phyloP scores from a whole-genome alignment of 2,888 invertebrate genomes.

The Napeogenes inachia region DNA sequence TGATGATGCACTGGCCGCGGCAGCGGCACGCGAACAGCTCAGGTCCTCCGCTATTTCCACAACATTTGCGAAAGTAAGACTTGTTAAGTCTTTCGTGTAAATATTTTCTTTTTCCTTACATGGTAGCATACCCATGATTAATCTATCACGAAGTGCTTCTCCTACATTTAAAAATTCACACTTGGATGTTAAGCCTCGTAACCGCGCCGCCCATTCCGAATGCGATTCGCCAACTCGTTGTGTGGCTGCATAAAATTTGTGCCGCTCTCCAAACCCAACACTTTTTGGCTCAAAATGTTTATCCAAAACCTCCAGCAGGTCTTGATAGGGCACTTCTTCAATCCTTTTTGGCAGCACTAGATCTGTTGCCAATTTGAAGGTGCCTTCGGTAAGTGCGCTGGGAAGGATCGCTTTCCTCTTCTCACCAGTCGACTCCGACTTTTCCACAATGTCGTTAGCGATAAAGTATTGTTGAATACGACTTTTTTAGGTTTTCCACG shows the following conservation, averaged over 20 bases:
- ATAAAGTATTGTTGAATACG: conserved; percentile 27
- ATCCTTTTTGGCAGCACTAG: too few relatives aligned
- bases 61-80: conserved; percentile 32
- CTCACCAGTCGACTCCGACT: conserved; percentile 1
- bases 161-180: conserved; percentile 32
- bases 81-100: conserved; percentile 28
- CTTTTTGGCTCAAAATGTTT: too few relatives aligned
- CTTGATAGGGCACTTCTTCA: too few relatives aligned
- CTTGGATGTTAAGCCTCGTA: conserved; percentile 30
- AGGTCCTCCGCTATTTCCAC: conserved; percentile 34
- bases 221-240: conserved; percentile 31
- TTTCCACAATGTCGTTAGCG: conserved; percentile 22
- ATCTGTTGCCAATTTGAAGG: conserved; percentile 28
- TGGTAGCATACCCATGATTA: conserved; percentile 33
- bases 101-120: conserved; percentile 34
- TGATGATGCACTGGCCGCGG: conserved; percentile 13
- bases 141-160: conserved; percentile 32
- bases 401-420: conserved; percentile 28
- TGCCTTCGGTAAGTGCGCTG: conserved; percentile 28
- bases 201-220: conserved; percentile 32
- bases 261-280: too few relatives aligned
- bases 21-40: conserved; percentile 30
- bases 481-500: conserved; percentile 24
- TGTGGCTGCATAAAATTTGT: conserved; percentile 31
- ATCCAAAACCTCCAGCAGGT: too few relatives aligned